Percentiles rank a stretch among this genome's conserved stretches.
phyloP scores from a whole-genome alignment of 2,888 invertebrate species.

The Invenusta paracnida region DNA sequence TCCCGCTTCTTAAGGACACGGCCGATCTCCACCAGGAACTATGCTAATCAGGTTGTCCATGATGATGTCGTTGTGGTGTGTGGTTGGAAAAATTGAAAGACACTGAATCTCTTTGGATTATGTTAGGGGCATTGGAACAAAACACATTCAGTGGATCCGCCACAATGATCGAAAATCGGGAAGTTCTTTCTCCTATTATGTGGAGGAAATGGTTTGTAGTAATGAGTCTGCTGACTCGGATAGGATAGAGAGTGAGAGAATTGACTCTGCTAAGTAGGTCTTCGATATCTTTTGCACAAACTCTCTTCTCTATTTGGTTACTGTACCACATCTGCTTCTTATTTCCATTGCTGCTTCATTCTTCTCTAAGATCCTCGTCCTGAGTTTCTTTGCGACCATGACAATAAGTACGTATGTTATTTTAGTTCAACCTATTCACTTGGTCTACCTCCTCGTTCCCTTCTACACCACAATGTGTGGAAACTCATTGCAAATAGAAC shows the following conservation, averaged over 20 bases:
- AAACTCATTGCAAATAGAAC: neutral
- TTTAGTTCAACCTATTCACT: neutral
- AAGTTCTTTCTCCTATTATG: neutral
- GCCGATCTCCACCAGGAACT: neutral
- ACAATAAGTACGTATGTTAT: neutral
- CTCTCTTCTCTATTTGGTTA: neutral
- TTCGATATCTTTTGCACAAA: neutral
- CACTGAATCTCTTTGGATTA: neutral
- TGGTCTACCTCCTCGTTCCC: neutral
- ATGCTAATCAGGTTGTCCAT: neutral
- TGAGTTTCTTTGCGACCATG: neutral
- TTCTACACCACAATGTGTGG: neutral
- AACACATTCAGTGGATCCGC: neutral
- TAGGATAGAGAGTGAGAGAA: neutral
- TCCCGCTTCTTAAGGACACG: neutral
- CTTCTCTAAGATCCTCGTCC: neutral
- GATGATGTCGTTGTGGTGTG: neutral
- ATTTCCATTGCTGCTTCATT: neutral
- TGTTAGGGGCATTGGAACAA: neutral
- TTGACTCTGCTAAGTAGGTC: neutral
- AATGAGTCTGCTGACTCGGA: neutral
- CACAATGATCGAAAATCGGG: neutral
- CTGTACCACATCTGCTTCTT: neutral
- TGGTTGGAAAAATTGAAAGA: too few relatives aligned
- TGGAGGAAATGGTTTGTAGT: neutral